Evolutionary conservation across 2,797 vertebrate genomes (phyloP), one percentile per base, ranked within the genome.

Genomic region (Microctenopoma lineatum): DNA sequence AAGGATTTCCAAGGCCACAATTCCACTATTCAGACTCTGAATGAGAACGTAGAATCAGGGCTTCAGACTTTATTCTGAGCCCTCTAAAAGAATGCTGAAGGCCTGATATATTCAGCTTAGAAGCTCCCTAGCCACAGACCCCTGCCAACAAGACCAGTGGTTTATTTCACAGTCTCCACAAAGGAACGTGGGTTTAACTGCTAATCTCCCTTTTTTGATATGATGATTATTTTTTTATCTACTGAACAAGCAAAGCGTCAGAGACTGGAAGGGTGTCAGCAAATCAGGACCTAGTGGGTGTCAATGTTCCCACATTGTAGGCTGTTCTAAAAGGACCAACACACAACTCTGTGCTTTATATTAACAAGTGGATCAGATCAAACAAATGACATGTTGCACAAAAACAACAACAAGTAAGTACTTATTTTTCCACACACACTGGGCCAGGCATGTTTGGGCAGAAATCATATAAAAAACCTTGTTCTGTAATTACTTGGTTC

Each of bases 21-120:
- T 80, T 53, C 61, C 63, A 71, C 60, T 77, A 81, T 85, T 87
- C 75, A 87, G 52, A 58, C 29, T 77, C 29, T 78, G 75, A 84
- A 84, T 83, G 74, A 66, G 56, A 76, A 52, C 1, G 4, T 0
- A 73, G 55, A 82, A 73, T 59, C 48, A 61, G 54, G 59, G 54
- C 73, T 81, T 80, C 47, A 73, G 67, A 70, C 44, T 71, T 45
- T 50, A 84, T 73, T 64, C 59, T 61, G 52, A 82, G 63, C 51
- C 52, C 55, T 73, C 46, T 64, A 60, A 79, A 77, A 67, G 60
- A 81, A 84, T 70, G 70, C 58, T 66, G 68, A 81, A 76, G 47
- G 73, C 58, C 64, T 73, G 48, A 76, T 59, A 59, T 65, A 79
- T 76, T 86, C 70, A 69, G 61, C 74, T 68, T 42, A 82, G 80